Conservation (phyloP, 1,140 invertebrate genomes). For the Tribolium castaneum region DNA sequence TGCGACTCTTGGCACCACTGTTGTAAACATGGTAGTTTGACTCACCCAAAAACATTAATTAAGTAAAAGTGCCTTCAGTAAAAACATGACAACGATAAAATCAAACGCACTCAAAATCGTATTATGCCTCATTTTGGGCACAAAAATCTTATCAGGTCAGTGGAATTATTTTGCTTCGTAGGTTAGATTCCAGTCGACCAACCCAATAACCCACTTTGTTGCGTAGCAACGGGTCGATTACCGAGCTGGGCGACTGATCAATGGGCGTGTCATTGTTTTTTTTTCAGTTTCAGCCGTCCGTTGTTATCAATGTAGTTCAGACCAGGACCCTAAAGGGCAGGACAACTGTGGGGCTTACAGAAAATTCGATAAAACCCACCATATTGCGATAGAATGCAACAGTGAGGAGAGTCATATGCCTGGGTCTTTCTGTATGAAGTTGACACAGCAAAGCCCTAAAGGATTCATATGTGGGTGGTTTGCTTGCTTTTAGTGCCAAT, state of each 20-base stretch:
- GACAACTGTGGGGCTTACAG: constrained; percentile 91
- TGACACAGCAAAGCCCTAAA: constrained; percentile 87
- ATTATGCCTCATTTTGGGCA: not conserved
- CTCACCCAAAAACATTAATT: not conserved
- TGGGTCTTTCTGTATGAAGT: constrained; percentile 94
- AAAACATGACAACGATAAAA: constrained; percentile 11
- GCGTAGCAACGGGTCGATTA: not conserved
- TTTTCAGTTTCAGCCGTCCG: constrained; percentile 72
- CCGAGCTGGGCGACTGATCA: not conserved
- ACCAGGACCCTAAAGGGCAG: constrained; percentile 75
- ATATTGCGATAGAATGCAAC: constrained; percentile 89
- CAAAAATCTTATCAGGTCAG: constrained; percentile 3
- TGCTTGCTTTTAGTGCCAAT: not conserved
- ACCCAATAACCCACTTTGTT: not conserved
- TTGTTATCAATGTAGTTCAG: constrained; percentile 91
- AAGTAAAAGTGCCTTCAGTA: not conserved
- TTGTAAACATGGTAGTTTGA: not conserved
- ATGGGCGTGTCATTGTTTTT: constrained; percentile 27
- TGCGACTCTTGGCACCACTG: too few relatives aligned
- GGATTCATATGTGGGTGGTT: constrained; percentile 88
- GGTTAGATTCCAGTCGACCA: constrained; percentile 21
- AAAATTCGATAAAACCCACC: constrained; percentile 80
- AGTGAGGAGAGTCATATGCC: constrained; percentile 90
- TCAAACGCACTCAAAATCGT: not conserved
- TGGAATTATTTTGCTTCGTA: not conserved